phyloP scores from a whole-genome alignment of 2,113 vertebrate species.

The Ciconia boyciana region DNA sequence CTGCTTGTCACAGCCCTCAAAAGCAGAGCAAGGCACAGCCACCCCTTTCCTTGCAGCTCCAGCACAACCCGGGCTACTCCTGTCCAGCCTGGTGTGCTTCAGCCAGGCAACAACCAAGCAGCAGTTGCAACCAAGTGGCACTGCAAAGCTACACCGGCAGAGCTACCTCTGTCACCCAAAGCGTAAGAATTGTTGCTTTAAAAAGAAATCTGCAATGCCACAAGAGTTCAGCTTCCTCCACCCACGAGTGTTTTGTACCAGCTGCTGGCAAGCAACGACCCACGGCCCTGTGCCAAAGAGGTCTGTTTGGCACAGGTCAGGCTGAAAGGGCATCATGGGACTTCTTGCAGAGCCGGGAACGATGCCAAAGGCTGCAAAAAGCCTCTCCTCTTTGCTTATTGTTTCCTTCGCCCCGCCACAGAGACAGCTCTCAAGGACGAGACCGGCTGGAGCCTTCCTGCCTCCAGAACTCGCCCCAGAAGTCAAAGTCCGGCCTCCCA shows the following conservation, averaged over 20 bases:
- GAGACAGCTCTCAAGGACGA: background rate
- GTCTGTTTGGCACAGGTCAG: background rate
- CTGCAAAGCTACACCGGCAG: background rate
- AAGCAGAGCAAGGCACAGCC: background rate
- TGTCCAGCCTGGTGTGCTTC: background rate
- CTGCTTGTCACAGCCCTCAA: background rate
- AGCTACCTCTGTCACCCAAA: background rate
- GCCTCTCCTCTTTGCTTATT: background rate
- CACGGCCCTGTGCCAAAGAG: background rate
- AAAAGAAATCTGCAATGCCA: background rate
- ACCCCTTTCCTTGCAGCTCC: background rate
- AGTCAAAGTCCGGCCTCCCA: fast-evolving
- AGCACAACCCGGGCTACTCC: background rate
- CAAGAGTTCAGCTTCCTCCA: background rate
- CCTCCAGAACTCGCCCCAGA: background rate
- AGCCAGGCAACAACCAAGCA: background rate
- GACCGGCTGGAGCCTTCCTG: background rate
- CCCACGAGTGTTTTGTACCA: background rate
- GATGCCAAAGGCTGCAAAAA: conserved; percentile 13
- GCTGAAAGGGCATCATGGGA: background rate
- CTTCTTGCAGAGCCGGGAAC: background rate
- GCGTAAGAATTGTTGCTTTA: background rate
- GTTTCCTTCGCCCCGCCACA: background rate
- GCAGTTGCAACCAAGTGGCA: background rate
- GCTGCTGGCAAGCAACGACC: background rate